Percentiles rank a stretch among this genome's conserved stretches.
Conservation (phyloP, 2,888 invertebrate genomes). For the Pantelozetes paolii region DNA sequence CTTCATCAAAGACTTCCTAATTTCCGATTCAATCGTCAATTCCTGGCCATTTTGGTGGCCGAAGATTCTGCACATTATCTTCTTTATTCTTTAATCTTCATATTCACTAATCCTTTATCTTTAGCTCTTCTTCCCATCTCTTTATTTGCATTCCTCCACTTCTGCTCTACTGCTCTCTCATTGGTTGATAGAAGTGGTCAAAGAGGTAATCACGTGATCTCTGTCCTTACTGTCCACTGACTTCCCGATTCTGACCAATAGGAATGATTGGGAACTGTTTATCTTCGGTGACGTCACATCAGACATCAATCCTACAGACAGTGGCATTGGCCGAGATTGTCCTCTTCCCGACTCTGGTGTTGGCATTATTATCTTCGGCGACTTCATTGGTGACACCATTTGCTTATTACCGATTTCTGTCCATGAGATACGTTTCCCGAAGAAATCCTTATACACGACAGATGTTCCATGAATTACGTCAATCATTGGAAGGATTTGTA, state of each 20-base stretch:
- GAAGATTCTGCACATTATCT: constrained; percentile 93
- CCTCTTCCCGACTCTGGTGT: constrained; percentile 59
- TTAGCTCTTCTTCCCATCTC: constrained; percentile 84
- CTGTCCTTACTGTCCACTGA: not conserved
- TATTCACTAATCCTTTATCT: constrained; percentile 80
- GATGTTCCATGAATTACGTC: constrained; percentile 40
- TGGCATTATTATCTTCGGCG: constrained; percentile 71
- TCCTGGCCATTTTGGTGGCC: constrained; percentile 69
- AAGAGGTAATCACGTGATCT: not conserved
- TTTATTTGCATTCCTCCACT: constrained; percentile 85
- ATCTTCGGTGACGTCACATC: constrained; percentile 69
- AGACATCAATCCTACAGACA: constrained; percentile 78
- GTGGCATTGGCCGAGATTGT: constrained; percentile 88
- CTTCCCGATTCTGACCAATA: not conserved
- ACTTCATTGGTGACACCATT: constrained; percentile 87
- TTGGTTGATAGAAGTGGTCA: constrained; percentile 75
- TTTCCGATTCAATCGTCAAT: constrained; percentile 69
- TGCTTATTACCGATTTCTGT: constrained; percentile 93
- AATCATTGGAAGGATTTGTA: constrained; percentile 5
- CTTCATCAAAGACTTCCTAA: constrained; percentile 85
- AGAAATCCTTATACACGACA: constrained; percentile 62
- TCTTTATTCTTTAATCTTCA: constrained; percentile 88
- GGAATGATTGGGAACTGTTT: not conserved
- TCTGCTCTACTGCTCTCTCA: constrained; percentile 82
- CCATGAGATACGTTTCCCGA: constrained; percentile 83